These are phyloP conservation scores for Drosophila ercepeae DNA, from an alignment of 1,140 invertebrate species.

Conservation along the genomic window DNA sequence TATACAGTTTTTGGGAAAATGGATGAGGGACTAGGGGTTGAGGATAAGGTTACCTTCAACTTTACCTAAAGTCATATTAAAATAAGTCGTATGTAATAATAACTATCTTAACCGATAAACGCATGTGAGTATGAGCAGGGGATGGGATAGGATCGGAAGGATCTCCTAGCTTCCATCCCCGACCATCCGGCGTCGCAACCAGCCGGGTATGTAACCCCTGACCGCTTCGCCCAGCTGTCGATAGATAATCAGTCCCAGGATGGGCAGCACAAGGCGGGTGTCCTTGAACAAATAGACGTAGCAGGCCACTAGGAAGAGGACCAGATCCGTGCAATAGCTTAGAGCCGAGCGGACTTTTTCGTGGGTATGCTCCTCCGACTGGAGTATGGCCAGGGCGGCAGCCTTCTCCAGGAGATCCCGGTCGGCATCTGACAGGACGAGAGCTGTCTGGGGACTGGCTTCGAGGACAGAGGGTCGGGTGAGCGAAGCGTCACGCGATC, in stretches of 20 bases:
- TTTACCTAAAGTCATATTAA: slow-evolving; percentile 56
- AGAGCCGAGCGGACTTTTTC: slow-evolving; percentile 87
- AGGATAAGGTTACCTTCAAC: slow-evolving; percentile 17
- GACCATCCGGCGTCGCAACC: slow-evolving; percentile 72
- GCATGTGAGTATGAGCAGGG: slow-evolving; percentile 41
- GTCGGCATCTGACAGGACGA: slow-evolving; percentile 48
- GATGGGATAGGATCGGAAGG: neutral
- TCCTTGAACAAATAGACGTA: slow-evolving; percentile 92
- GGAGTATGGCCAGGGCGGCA: slow-evolving; percentile 57
- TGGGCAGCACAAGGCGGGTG: slow-evolving; percentile 89
- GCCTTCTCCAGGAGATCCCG: slow-evolving; percentile 58
- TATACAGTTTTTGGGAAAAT: slow-evolving; percentile 35
- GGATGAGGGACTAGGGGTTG: slow-evolving; percentile 11
- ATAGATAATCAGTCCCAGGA: slow-evolving; percentile 90
- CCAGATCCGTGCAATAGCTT: slow-evolving; percentile 89
- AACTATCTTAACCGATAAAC: slow-evolving; percentile 76
- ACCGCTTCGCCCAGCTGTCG: slow-evolving; percentile 88
- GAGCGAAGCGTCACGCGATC: slow-evolving; percentile 70
- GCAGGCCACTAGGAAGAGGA: slow-evolving; percentile 88
- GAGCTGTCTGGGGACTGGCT: slow-evolving; percentile 13
- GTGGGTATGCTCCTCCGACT: slow-evolving; percentile 86
- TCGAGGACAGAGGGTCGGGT: slow-evolving; percentile 41
- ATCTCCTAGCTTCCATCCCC: slow-evolving; percentile 43
- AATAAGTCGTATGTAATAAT: slow-evolving; percentile 60
- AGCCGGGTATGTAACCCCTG: slow-evolving; percentile 83